These are phyloP conservation scores for Microchrysa polita DNA, from an alignment of 2,888 invertebrate genomes.

Conservation along the genomic window DNA sequence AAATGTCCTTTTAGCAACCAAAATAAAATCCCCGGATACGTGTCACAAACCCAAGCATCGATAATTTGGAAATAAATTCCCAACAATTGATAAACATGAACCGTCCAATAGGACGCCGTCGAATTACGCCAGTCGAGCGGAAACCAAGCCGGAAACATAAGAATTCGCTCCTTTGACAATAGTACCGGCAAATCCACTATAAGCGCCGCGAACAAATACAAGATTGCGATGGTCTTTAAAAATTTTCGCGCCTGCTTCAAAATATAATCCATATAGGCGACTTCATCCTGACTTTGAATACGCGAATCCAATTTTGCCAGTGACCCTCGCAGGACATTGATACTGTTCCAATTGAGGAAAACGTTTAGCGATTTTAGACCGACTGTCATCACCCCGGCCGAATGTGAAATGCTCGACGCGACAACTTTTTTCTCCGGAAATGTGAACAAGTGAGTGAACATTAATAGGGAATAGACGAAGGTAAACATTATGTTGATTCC, in stretches of 20 bases:
- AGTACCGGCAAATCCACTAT: not conserved
- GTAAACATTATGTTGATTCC: not conserved
- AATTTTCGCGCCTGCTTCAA: conserved; percentile 52
- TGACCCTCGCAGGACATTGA: conserved; percentile 53
- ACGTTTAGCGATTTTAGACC: conserved; percentile 52
- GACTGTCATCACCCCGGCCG: not conserved
- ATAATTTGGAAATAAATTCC: not conserved
- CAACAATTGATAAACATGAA: conserved; percentile 28
- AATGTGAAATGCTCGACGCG: not conserved
- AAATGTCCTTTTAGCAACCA: conserved; percentile 29
- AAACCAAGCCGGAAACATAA: conserved; percentile 40
- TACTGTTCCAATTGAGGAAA: conserved; percentile 55
- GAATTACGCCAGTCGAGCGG: conserved; percentile 24
- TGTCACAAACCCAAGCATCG: conserved; percentile 2
- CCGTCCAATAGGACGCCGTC: not conserved
- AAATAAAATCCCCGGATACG: conserved; percentile 23
- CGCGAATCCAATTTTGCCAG: conserved; percentile 54
- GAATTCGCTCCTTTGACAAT: not conserved
- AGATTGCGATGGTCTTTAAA: conserved; percentile 55
- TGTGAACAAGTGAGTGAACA: not conserved
- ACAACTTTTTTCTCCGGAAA: not conserved
- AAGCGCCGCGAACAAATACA: conserved; percentile 50
- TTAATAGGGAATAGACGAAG: not conserved
- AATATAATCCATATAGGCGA: conserved; percentile 51
- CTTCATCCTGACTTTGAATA: conserved; percentile 53